phyloP scores from a whole-genome alignment of 2,888 invertebrate genomes.

The Noctua comes region DNA sequence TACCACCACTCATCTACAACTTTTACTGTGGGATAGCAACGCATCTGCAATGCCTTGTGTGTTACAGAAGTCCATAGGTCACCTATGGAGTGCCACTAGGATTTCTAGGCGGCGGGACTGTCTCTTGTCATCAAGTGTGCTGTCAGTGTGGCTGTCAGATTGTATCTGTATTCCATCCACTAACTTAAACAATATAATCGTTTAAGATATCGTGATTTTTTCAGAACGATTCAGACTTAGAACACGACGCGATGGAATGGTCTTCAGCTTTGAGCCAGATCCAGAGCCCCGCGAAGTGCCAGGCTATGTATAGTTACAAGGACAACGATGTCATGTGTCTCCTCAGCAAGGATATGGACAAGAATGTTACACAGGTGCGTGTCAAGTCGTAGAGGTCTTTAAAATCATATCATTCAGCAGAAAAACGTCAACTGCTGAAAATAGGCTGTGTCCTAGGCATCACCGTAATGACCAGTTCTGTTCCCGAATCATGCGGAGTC shows the following conservation, averaged over 20 bases:
- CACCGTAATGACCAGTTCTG: neutral
- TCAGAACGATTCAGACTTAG: slow-evolving; percentile 38
- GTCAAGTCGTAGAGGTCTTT: neutral
- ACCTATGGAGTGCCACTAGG: no score
- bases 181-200: neutral
- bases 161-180: neutral
- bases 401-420: no score
- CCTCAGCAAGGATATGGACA: slow-evolving; percentile 37
- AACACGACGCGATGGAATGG: slow-evolving; percentile 42
- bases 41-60: neutral
- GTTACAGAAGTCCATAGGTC: neutral
- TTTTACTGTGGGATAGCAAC: neutral
- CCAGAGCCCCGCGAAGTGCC: slow-evolving; percentile 48
- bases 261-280: slow-evolving; percentile 45
- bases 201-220: slow-evolving; percentile 10
- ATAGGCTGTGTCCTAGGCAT: neutral
- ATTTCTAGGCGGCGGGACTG: neutral
- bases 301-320: slow-evolving; percentile 57
- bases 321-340: slow-evolving; percentile 59
- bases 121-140: neutral
- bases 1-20: neutral
- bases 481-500: neutral
- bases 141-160: neutral
- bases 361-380: slow-evolving; percentile 59
- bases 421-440: neutral